Base-by-base conservation (phyloP, 1,140 invertebrate species). In the Diorhabda sublineata region DNA sequence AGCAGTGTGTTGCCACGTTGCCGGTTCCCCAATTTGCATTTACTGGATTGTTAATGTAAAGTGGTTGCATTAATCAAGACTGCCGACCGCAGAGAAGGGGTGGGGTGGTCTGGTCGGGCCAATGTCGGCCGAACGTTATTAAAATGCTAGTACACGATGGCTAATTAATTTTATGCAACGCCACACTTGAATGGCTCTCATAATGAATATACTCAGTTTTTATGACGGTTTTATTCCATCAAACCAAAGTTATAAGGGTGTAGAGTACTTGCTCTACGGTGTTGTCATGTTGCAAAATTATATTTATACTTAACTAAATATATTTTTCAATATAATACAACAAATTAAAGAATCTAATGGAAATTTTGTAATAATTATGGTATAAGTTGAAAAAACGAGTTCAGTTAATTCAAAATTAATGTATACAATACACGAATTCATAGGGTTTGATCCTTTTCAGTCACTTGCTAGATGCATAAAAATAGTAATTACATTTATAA, bases 21-120 rank as follows among this genome's bases (percentile, higher is more conserved):
- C 63, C 69, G 61, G 62, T 8, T 9, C 58, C 43, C 42, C 7
- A 74, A 76, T 76, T 76, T 76, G 74, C 74, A 76, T 76, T 76
- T 76, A 76, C 78, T 74, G 76, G 77, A 78, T 74, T 76, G 77
- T 79, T 78, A 79, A 79, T 78, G 78, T 74, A 77, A 78, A 79
- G 77, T 77, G 76, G 77, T 74, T 77, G 77, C 78, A 79, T 79
- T 79, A 79, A 79, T 79, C 78, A 79, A 73, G 74, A 74, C 74
- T 72, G 72, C 74, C 74, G 73, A 72, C 76, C 76, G 74, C 76
- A 78, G 74, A 74, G 77, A 76, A 76, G 75, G 76, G 73, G 76
- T 73, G 73, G 77, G 47, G 47, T n/a, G 47, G 47, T 52, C n/a
- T n/a, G 47, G 47, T 52, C n/a, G 47, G 47, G 4, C 47, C 47